These are phyloP conservation scores for Nyctibius bracteatus DNA, from an alignment of 2,113 vertebrate species.

Conservation along the genomic window DNA sequence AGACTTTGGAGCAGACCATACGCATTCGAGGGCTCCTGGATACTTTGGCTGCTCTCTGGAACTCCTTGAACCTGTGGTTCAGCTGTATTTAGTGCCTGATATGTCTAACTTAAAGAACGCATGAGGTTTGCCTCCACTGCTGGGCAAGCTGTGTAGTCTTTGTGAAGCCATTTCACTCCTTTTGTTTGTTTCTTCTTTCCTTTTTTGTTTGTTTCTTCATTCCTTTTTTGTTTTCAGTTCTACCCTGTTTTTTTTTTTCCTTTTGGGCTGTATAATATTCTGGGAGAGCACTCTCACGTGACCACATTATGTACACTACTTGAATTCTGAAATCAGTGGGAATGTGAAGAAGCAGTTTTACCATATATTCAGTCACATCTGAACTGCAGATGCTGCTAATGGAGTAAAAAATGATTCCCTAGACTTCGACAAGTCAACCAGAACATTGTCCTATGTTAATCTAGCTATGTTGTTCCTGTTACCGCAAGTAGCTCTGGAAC, in stretches of 20 bases:
- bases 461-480: neutral
- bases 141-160: neutral
- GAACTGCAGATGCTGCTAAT: conserved; percentile 12
- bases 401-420: neutral
- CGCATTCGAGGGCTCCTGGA: neutral
- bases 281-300: neutral
- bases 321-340: neutral
- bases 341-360: neutral
- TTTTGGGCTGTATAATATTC: neutral
- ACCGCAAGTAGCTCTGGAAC: neutral
- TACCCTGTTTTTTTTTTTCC: neutral
- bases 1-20: neutral
- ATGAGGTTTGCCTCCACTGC: neutral
- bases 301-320: neutral
- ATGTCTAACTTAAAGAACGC: neutral
- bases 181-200: too few species aligned
- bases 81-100: neutral
- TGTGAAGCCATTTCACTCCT: neutral
- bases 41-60: neutral
- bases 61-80: neutral
- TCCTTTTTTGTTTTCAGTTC: neutral
- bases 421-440: neutral
- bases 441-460: neutral
- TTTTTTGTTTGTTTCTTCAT: neutral
- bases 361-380: neutral